Base-by-base conservation (phyloP, 2,888 invertebrate species). In the Epirrhoe alternata region DNA sequence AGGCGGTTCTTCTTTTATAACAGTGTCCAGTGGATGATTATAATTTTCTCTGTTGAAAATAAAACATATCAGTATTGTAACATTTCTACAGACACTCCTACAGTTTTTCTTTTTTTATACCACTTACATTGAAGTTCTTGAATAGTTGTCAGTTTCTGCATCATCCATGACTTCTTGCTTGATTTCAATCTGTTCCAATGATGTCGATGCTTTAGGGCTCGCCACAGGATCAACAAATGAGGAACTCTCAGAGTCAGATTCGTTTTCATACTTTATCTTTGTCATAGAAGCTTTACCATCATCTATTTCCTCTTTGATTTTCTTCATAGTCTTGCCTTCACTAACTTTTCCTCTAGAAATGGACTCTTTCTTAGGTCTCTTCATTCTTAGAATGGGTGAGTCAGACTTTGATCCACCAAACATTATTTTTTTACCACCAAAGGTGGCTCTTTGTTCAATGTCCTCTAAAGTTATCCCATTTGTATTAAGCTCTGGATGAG, bases 401-500 rank as follows among this genome's bases (percentile, higher is more conserved):
- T 89, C 89, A 53, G 81, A 70, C 75, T 90, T 92, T 63, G 84
- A 85, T 47, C 89, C 86, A 60, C 92, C 92, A 86, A 93, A 93
- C 90, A 92, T 91, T 3, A 88, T 80, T 72, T 90, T 92, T 71
- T 90, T 92, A 14, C 89, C 78, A 94, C 94, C 78, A 96, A 88
- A 64, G 59, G 87, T 83, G 17, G 90, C 91, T 96, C 97, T 75
- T 74, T 91, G 90, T 66, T 91, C 91, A 66, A 93, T 87, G 42
- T 92, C 92, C 49, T 96, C 95, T 60, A 98, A 86, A 7, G 96
- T 95, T 74, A 98, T 96, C 56, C 96, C 97, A 74, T 95, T 94
- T 12, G 96, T 97, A 77, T 96, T 96, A 59, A 97, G 92, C 84
- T 97, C 97, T 16, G 96, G 96, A 82, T 96, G 95, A 77, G 94